These are phyloP conservation scores for Pangasius djambal DNA, from an alignment of 2,797 vertebrate genomes.

Conservation along the genomic window DNA sequence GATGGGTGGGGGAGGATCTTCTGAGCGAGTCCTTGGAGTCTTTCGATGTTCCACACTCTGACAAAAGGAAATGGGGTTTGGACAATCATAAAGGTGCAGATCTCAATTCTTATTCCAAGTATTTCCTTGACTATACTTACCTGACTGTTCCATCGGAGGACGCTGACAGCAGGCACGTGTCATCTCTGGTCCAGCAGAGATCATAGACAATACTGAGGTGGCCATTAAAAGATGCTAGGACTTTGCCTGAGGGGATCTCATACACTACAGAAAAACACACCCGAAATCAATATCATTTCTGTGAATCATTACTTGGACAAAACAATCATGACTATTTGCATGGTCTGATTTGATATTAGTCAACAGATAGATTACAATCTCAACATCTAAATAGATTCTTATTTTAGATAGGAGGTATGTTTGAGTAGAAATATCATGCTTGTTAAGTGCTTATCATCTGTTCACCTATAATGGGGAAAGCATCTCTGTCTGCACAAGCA, in stretches of 20 bases:
- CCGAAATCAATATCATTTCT: neutral
- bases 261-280: conserved; percentile 79
- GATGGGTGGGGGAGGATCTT: conserved; percentile 94
- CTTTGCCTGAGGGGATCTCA: conserved; percentile 93
- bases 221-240: conserved; percentile 86
- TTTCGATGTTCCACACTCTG: conserved; percentile 90
- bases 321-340: neutral
- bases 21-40: conserved; percentile 74
- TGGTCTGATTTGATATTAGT: neutral
- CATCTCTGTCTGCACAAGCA: conserved; percentile 89
- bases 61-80: conserved; percentile 6
- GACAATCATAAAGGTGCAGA: neutral
- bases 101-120: neutral
- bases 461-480: conserved; percentile 90
- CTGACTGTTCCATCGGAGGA: conserved; percentile 96
- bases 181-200: conserved; percentile 93
- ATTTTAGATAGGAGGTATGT: neutral
- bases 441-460: conserved; percentile 21
- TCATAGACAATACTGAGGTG: conserved; percentile 96
- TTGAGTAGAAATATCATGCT: neutral
- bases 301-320: neutral
- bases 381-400: neutral
- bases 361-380: neutral
- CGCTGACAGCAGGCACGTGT: conserved; percentile 84
- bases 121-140: conserved; percentile 65